Conservation (phyloP, 1,140 invertebrate genomes). For the Nasonia vitripennis region DNA sequence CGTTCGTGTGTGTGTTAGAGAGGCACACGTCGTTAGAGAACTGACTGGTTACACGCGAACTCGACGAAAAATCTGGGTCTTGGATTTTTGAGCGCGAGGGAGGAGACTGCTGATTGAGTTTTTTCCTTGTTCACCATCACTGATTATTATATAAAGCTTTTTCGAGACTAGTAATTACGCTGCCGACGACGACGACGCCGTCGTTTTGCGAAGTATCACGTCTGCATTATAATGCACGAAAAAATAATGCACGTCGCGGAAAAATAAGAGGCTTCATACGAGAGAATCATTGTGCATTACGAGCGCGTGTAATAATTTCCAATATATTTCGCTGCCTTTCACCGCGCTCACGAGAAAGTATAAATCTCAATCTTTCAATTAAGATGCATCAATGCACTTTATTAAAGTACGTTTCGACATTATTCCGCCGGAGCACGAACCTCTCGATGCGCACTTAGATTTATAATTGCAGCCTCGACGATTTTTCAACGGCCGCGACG, state of each 20-base stretch:
- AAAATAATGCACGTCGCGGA: too few relatives aligned
- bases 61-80: too few relatives aligned
- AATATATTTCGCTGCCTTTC: neutral
- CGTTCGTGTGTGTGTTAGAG: neutral
- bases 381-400: constrained; percentile 1
- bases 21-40: neutral
- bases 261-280: too few relatives aligned
- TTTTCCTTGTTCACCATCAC: too few relatives aligned
- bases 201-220: too few relatives aligned
- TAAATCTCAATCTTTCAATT: constrained; percentile 5
- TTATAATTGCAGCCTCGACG: neutral
- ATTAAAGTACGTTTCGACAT: constrained; percentile 1
- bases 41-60: too few relatives aligned
- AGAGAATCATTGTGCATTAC: neutral
- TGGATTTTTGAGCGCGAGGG: too few relatives aligned
- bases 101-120: too few relatives aligned
- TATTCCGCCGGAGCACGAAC: neutral
- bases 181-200: too few relatives aligned
- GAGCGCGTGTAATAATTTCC: neutral
- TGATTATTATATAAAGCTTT: neutral
- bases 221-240: too few relatives aligned
- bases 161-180: neutral
- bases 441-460: neutral
- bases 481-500: too few relatives aligned
- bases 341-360: neutral